Conservation (phyloP, 2,113 vertebrate species). For the Cepphus grylle region DNA sequence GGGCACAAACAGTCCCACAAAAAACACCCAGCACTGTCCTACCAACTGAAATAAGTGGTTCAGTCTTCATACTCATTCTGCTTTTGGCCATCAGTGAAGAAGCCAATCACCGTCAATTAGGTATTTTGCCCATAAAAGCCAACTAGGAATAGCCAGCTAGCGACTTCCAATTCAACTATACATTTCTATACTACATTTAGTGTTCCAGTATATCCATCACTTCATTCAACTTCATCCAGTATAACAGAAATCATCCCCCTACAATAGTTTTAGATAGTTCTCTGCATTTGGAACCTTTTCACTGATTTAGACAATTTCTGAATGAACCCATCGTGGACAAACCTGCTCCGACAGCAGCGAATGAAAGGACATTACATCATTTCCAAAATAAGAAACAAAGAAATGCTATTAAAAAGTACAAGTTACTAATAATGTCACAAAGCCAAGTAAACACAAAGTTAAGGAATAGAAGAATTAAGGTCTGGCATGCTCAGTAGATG, state of each 20-base stretch:
- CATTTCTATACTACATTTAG: rapidly evolving
- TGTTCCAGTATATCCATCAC: neutral
- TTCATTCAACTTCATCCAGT: neutral
- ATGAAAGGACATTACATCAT: neutral
- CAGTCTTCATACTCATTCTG: neutral
- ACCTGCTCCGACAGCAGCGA: neutral
- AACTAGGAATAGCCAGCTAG: neutral
- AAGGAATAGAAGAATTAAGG: neutral
- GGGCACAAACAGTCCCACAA: neutral
- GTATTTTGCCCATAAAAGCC: neutral
- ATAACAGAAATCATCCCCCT: neutral
- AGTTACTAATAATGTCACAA: neutral
- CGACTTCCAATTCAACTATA: rapidly evolving
- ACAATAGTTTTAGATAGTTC: neutral
- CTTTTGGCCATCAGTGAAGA: neutral
- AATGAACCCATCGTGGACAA: neutral
- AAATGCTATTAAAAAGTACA: neutral
- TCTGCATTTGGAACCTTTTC: neutral
- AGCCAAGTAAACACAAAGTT: neutral
- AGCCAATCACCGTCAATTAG: neutral
- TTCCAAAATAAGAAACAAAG: neutral
- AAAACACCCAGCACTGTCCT: neutral
- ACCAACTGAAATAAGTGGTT: no score
- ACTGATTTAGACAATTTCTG: neutral
- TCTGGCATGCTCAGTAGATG: neutral